Percentiles rank a stretch among this genome's conserved stretches.
These are phyloP conservation scores for Drosophila prolongata DNA, from an alignment of 2,888 invertebrate species.

Conservation along the genomic window DNA sequence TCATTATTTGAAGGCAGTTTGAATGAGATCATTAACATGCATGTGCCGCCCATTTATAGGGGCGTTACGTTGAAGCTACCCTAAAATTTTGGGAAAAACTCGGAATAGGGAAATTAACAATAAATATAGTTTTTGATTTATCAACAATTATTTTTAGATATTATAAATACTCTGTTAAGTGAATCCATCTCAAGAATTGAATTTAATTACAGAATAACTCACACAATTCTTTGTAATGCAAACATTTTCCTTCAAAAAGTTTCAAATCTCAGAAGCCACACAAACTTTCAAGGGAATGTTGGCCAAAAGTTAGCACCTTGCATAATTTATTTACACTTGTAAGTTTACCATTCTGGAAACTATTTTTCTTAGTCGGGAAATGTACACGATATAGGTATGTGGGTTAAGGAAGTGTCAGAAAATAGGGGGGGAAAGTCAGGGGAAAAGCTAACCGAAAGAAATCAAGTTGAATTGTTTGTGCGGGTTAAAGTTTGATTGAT, in stretches of 20 bases:
- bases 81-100: too few species aligned
- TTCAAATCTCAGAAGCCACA: neutral
- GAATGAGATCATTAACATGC: slow-evolving; percentile 55
- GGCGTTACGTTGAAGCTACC: neutral
- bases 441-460: slow-evolving; percentile 10
- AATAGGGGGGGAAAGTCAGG: neutral
- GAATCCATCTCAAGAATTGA: too few species aligned
- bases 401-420: slow-evolving; percentile 8
- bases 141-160: neutral
- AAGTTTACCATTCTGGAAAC: slow-evolving; percentile 28
- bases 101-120: neutral
- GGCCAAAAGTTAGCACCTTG: slow-evolving; percentile 23
- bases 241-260: slow-evolving; percentile 9
- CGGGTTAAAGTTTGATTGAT: slow-evolving; percentile 68
- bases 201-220: neutral
- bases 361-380: slow-evolving; percentile 13
- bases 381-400: slow-evolving; percentile 6
- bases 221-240: neutral
- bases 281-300: slow-evolving; percentile 22
- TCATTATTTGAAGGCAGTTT: slow-evolving; percentile 32
- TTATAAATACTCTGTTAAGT: neutral
- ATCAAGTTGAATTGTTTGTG: slow-evolving; percentile 42
- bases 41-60: slow-evolving; percentile 36
- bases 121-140: neutral
- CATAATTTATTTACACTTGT: slow-evolving; percentile 25